Evolutionary conservation across 1,140 invertebrate species (phyloP).

Genomic region (Drosophila obscura): DNA sequence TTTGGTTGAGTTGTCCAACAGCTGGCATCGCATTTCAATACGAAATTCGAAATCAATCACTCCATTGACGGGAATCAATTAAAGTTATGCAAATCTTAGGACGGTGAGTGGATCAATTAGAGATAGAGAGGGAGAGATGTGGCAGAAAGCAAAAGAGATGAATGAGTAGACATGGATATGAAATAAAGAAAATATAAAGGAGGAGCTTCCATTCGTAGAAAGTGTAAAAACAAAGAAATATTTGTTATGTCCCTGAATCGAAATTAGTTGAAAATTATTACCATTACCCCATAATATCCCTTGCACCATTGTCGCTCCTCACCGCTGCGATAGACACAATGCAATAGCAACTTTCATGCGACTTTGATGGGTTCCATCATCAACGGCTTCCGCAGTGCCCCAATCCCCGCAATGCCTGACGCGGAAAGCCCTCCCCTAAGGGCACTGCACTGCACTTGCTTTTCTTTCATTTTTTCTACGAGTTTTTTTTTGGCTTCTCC

Average conservation of each 20-base stretch:
- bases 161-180: no score
- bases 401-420: constrained; percentile 4
- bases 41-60: constrained; percentile 46
- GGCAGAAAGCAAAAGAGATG: no score
- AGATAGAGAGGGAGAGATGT: background rate
- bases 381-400: constrained; percentile 11
- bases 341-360: constrained; percentile 24
- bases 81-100: constrained; percentile 31
- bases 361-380: constrained; percentile 36
- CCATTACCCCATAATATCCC: constrained; percentile 5
- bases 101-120: constrained; percentile 1
- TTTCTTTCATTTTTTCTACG: no score
- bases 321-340: background rate
- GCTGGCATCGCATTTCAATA: constrained; percentile 45
- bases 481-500: no score
- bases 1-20: constrained; percentile 2
- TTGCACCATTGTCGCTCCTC: background rate
- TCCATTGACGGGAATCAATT: constrained; percentile 38
- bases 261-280: background rate
- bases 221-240: no score
- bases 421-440: background rate
- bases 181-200: no score
- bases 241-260: background rate
- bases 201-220: no score
- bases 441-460: constrained; percentile 21